A percentile compares a stretch with the other conserved stretches of the same genome.
Conservation (phyloP, 2,888 invertebrate species). For the Chymomyza fuscimana region DNA sequence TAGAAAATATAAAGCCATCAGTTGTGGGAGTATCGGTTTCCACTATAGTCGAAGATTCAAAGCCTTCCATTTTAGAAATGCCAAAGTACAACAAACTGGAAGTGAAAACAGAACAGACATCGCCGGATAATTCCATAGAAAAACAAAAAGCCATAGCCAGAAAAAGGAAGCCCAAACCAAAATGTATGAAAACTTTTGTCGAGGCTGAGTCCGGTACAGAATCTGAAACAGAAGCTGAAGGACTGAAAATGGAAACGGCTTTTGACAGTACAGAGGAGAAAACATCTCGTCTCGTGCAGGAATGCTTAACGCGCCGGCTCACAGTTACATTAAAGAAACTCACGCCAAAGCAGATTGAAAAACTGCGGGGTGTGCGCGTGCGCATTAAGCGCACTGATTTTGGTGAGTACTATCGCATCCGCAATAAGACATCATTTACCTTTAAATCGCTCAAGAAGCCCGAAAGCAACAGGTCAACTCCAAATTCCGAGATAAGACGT, state of each 20-base stretch:
- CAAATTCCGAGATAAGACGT: background rate
- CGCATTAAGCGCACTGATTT: conserved; percentile 57
- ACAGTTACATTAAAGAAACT: conserved; percentile 43
- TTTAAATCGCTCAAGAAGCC: background rate
- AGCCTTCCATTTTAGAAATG: background rate
- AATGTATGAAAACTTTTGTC: background rate
- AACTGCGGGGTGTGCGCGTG: conserved; percentile 53
- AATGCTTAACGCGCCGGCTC: conserved; percentile 44
- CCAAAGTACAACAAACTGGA: conserved; percentile 11
- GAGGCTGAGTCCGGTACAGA: background rate
- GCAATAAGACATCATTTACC: background rate
- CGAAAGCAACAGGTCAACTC: conserved; percentile 6
- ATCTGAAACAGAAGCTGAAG: conserved; percentile 14
- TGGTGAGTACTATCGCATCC: conserved; percentile 29
- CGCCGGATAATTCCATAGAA: background rate
- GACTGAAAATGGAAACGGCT: background rate
- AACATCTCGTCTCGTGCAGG: conserved; percentile 38
- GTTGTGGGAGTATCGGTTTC: background rate
- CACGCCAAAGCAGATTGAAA: conserved; percentile 39
- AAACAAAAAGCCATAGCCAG: background rate
- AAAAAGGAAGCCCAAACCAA: background rate
- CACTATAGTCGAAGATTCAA: background rate
- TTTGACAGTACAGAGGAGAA: background rate
- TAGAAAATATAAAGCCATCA: background rate
- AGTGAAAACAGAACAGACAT: background rate